Percentiles rank a stretch among this genome's conserved stretches.
phyloP scores from a whole-genome alignment of 2,888 invertebrate species.

The Eilema sororculum region DNA sequence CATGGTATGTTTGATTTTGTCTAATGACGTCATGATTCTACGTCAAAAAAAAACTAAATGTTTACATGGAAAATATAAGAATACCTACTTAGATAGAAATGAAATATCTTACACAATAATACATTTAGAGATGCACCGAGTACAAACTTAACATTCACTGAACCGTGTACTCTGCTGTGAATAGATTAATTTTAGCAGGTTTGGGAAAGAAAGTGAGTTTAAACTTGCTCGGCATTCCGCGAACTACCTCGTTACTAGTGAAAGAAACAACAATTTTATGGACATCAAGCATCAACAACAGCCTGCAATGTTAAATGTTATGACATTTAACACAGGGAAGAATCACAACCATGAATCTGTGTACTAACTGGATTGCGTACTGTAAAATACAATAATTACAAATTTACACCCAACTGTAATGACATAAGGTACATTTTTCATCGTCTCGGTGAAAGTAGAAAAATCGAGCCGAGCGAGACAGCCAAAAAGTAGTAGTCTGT shows the following conservation, averaged over 20 bases:
- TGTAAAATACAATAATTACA: no score
- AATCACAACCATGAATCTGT: no score
- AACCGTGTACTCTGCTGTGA: no score
- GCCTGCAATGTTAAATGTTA: neutral
- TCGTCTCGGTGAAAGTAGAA: no score
- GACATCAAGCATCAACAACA: neutral
- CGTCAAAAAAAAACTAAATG: slow-evolving; percentile 9
- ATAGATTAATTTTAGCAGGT: neutral
- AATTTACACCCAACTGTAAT: no score
- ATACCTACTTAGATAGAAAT: neutral
- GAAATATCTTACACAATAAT: neutral
- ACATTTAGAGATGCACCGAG: neutral
- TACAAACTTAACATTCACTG: neutral
- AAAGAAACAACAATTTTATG: neutral
- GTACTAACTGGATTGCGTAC: no score
- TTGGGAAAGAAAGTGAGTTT: neutral
- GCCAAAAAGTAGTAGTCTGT: no score
- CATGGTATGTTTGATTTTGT: slow-evolving; percentile 10
- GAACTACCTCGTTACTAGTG: neutral
- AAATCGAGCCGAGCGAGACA: no score
- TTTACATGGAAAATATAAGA: slow-evolving; percentile 4
- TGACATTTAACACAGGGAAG: no score
- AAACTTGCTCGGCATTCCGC: no score
- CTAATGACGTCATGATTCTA: neutral
- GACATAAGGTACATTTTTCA: no score